These are phyloP conservation scores for Noctua janthina DNA, from an alignment of 2,888 invertebrate species.

Conservation along the genomic window DNA sequence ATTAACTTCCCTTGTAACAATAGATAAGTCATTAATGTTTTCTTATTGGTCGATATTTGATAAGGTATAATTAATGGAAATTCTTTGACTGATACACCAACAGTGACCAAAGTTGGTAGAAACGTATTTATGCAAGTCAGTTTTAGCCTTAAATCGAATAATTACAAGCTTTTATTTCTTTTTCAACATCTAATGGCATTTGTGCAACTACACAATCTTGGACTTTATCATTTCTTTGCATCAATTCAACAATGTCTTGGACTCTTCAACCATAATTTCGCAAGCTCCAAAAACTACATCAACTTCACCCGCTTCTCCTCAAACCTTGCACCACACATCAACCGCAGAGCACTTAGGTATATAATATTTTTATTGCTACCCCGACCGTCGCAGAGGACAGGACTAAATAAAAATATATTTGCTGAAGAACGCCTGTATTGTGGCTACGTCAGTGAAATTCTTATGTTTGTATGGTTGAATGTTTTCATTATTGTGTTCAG, in stretches of 20 bases:
- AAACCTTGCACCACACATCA: slow-evolving; percentile 32
- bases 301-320: slow-evolving; percentile 8
- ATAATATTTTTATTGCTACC: slow-evolving; percentile 87
- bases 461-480: slow-evolving; percentile 66
- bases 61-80: background rate
- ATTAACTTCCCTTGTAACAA: background rate
- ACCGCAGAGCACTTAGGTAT: slow-evolving; percentile 74
- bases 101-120: background rate
- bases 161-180: background rate
- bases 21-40: background rate
- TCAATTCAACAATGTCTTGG: background rate
- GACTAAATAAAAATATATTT: slow-evolving; percentile 87
- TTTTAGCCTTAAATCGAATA: background rate
- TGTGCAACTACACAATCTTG: background rate
- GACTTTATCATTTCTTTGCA: background rate
- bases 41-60: background rate
- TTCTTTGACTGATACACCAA: background rate
- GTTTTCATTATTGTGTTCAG: slow-evolving; percentile 70
- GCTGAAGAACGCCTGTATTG: slow-evolving; percentile 79
- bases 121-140: background rate
- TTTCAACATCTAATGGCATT: background rate
- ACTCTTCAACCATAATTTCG: background rate
- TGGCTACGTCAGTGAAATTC: slow-evolving; percentile 72
- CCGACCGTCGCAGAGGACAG: slow-evolving; percentile 80
- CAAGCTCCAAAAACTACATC: background rate